Conservation (phyloP, 2,113 vertebrate genomes). For the Brachypteracias leptosomus region DNA sequence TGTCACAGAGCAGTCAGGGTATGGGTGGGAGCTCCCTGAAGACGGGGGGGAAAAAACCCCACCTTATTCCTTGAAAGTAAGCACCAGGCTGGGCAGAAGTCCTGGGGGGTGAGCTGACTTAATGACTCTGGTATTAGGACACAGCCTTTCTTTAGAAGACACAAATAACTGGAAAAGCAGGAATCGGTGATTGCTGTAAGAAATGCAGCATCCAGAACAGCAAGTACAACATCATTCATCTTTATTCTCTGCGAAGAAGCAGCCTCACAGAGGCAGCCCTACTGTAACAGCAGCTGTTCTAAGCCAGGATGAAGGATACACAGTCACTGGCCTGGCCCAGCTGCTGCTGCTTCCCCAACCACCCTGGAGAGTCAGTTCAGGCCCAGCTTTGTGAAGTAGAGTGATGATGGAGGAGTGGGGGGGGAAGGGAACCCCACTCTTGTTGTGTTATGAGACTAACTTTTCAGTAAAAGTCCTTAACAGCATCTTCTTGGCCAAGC, state of each 20-base stretch:
- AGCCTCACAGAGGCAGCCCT: not conserved
- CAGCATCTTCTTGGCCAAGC: not conserved
- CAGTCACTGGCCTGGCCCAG: not conserved
- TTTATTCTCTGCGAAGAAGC: constrained; percentile 31
- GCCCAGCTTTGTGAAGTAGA: not conserved
- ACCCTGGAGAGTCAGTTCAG: too few relatives aligned
- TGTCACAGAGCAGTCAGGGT: too few relatives aligned
- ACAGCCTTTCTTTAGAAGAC: not conserved
- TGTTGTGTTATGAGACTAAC: not conserved
- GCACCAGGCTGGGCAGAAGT: not conserved
- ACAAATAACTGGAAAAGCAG: not conserved
- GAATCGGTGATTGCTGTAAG: not conserved
- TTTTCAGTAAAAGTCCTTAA: not conserved
- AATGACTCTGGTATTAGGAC: not conserved
- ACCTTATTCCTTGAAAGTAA: not conserved
- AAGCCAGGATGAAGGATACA: not conserved
- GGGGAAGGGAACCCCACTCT: not conserved
- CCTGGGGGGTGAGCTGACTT: not conserved
- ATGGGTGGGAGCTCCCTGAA: not conserved
- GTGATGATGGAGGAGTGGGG: not conserved
- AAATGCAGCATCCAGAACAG: not conserved
- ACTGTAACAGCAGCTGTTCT: not conserved
- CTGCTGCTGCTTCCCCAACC: not conserved
- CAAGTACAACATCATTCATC: not conserved
- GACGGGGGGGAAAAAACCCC: rapidly evolving